Evolutionary conservation across 2,888 invertebrate species (phyloP), one percentile per base, ranked within the genome.

Genomic region (Apotomis betuletana): DNA sequence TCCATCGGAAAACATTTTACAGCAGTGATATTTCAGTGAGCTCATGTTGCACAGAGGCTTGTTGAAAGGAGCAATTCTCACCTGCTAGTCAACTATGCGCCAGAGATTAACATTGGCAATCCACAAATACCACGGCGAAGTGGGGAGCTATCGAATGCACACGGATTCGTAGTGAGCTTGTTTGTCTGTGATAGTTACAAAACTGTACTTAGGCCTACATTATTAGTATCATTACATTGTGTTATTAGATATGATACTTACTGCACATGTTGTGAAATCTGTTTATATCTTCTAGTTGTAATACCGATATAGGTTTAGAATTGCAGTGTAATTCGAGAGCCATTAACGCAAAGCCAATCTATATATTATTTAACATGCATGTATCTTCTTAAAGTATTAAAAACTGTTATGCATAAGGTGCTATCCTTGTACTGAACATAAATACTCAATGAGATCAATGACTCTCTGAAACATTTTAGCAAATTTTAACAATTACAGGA

Each of bases 321-420:
- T 65, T 59, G 82, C 88, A 90, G 90, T 88, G 27, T 27, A 27
- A 2, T 27, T 27, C 27, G 90, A 90, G 88, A 89, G 84, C 85
- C 88, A 87, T 87, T 87, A 86, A 85, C 90, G 90, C 91, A 89
- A 88, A 91, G 91, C 88, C 54, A 6, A 8, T 44, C 8, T 5
- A 8, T 5, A 8, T 44, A 44, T 6, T 1, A 1, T 2, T 8
- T 0, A 44, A 44, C 44, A 44, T 44, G 8, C 44, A 44, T 44
- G 8, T 44, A 44, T 44, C 27, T 27, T 27, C 1, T 15, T 2
- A 27, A 27, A 27, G 27, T 27, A 27, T 27, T 27, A 27, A 27
- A 27, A 27, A 27, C 27, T 27, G 0, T 27, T 27, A 27, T 27
- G 27, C 27, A 27, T 27, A 27, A 27, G 27, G 27, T 27, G 27